Evolutionary conservation across 2,113 vertebrate species (phyloP), one percentile per base, ranked within the genome.

Genomic region (Campylorhamphus procurvoides): DNA sequence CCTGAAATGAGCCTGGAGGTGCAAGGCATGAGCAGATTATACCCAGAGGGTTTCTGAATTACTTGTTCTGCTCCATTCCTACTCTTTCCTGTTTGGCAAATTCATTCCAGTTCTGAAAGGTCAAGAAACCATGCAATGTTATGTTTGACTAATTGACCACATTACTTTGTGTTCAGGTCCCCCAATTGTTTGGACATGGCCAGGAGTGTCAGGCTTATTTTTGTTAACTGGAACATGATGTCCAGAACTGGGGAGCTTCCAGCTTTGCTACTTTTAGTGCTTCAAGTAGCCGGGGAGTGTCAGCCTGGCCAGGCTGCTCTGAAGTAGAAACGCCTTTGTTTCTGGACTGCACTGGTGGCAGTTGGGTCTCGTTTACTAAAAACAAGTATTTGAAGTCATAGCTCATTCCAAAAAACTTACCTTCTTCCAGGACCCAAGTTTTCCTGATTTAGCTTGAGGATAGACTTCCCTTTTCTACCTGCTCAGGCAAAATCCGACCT

Each of bases 31-130:
- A 56, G 64, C 58, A 68, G 53, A 87, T 95, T 50, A 81, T 52
- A 74, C 55, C 55, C 56, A 76, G 50, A 83, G 67, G 69, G 89
- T 74, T 88, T 84, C 85, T 95, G 80, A 94, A 69, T 84, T 81
- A 92, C 94, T 92, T 1, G 84, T 93, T 97, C 84, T 29, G 12
- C 91, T 91, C 93, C 96, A 92, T 94, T 95, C 86, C 90, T 94
- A 12, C 69, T 39, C 63, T 49, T 96, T 84, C 80, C 86, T 93
- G 66, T 55, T 94, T 75, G 72, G 68, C 68, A 95, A 93, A 91
- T 86, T 86, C 84, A 93, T 91, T 84, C 67, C 90, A 88, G 84
- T 87, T 94, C 50, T 64, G 87, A 93, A 73, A 96, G 86, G 92
- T 93, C 92, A 92, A 85, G 58, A 93, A 82, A 92, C 15, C 67